Percentiles rank a stretch among this genome's conserved stretches.
phyloP scores from a whole-genome alignment of 2,797 vertebrate genomes.

The Malurus leucopterus region DNA sequence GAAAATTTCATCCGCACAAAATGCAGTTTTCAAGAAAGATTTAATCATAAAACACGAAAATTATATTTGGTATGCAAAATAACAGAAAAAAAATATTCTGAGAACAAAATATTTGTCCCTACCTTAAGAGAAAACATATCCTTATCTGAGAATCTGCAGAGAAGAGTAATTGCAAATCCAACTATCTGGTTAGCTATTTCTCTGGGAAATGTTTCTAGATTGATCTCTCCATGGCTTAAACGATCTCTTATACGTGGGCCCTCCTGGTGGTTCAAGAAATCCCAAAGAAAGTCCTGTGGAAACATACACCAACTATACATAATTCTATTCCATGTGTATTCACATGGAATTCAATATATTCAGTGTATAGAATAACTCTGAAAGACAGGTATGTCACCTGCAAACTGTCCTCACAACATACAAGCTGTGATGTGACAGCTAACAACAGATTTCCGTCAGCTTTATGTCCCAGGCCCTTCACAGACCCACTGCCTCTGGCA shows the following conservation, averaged over 20 bases:
- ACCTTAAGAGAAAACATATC: constrained; percentile 46
- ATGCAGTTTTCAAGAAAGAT: not conserved
- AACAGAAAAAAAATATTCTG: not conserved
- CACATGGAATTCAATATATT: not conserved
- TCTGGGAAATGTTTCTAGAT: constrained; percentile 62
- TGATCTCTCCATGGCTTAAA: constrained; percentile 76
- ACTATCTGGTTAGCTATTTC: constrained; percentile 63
- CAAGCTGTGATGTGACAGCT: not conserved
- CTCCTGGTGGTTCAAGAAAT: constrained; percentile 76
- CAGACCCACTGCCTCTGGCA: not conserved
- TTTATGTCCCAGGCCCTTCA: not conserved
- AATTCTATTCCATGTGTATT: not conserved
- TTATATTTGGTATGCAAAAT: not conserved
- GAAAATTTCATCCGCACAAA: not conserved
- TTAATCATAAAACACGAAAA: not conserved
- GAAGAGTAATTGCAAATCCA: constrained; percentile 62
- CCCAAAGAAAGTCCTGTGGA: constrained; percentile 78
- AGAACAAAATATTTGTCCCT: not conserved
- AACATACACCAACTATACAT: not conserved
- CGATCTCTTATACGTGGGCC: constrained; percentile 75
- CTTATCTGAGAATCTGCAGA: constrained; percentile 51
- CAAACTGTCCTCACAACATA: fast-evolving
- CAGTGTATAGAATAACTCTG: not conserved
- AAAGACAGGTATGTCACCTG: not conserved
- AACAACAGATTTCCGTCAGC: not conserved